Evolutionary conservation across 2,113 vertebrate genomes (phyloP).

Genomic region (Stictonetta naevosa): DNA sequence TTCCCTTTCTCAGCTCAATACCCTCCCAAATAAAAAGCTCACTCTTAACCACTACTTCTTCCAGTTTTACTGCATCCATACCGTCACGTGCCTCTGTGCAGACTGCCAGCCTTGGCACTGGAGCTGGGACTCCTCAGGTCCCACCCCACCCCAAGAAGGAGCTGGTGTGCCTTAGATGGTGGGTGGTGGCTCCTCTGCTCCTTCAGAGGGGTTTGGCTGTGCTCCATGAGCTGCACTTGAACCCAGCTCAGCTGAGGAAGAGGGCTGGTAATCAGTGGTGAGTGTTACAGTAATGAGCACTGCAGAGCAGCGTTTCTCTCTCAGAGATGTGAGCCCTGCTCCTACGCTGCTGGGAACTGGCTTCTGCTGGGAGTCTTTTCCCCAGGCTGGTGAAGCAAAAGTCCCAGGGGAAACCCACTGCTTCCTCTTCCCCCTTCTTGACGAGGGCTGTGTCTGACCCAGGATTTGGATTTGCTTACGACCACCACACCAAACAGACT

Average conservation of each 20-base stretch:
- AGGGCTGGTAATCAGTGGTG: fast-evolving
- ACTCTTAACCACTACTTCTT: not conserved
- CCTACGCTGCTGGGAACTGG: not conserved
- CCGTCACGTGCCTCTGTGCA: not conserved
- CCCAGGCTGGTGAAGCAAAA: not conserved
- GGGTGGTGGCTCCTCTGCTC: fast-evolving
- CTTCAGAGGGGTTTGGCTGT: not conserved
- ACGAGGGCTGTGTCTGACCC: not conserved
- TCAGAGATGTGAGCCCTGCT: not conserved
- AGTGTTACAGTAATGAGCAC: not conserved
- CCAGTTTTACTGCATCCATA: not conserved
- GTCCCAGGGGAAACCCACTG: fast-evolving
- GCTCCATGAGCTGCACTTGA: not conserved
- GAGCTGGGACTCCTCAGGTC: not conserved
- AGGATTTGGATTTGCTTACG: not conserved
- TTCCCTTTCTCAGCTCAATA: not conserved
- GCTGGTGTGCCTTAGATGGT: not conserved
- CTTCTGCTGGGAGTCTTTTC: not conserved
- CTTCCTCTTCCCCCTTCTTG: not conserved
- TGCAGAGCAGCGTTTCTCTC: not conserved
- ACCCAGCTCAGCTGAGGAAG: not conserved
- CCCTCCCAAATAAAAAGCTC: not conserved
- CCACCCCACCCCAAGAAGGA: not conserved
- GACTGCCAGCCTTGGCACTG: not conserved
- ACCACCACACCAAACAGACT: not conserved